Percentiles rank a stretch among this genome's conserved stretches.
Evolutionary conservation across 1,140 invertebrate species (phyloP).

Genomic region (Lasioglossum baleicum): DNA sequence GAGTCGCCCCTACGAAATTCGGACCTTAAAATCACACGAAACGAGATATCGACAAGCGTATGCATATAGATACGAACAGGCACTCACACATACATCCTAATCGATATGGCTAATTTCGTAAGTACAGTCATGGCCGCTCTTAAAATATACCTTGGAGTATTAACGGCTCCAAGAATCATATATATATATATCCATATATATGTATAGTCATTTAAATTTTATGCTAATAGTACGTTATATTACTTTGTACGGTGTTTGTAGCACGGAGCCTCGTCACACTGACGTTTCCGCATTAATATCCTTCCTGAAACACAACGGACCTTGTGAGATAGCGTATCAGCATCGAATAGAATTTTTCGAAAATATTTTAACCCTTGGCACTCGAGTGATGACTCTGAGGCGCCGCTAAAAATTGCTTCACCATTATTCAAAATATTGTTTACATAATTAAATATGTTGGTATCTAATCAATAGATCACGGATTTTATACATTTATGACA

Average conservation of each 20-base stretch:
- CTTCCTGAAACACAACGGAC: slow-evolving; percentile 77
- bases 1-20: slow-evolving; percentile 22
- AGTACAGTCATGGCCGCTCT: slow-evolving; percentile 79
- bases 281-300: slow-evolving; percentile 83
- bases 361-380: neutral
- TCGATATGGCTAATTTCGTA: slow-evolving; percentile 77
- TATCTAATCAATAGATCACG: too few species aligned
- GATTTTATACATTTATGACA: too few species aligned
- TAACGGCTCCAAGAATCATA: slow-evolving; percentile 72
- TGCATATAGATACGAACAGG: slow-evolving; percentile 69
- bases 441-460: too few species aligned
- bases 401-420: too few species aligned
- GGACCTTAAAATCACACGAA: slow-evolving; percentile 57
- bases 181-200: slow-evolving; percentile 49
- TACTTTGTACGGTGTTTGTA: slow-evolving; percentile 77
- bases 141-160: slow-evolving; percentile 72
- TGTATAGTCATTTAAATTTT: slow-evolving; percentile 54
- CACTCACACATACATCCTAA: slow-evolving; percentile 78
- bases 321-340: neutral
- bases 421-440: too few species aligned
- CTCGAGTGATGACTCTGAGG: too few species aligned
- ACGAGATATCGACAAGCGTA: slow-evolving; percentile 56
- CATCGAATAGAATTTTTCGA: neutral
- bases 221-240: slow-evolving; percentile 73
- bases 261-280: slow-evolving; percentile 74